These are phyloP conservation scores for Ictalurus furcatus DNA, from an alignment of 2,113 vertebrate species.

Conservation along the genomic window DNA sequence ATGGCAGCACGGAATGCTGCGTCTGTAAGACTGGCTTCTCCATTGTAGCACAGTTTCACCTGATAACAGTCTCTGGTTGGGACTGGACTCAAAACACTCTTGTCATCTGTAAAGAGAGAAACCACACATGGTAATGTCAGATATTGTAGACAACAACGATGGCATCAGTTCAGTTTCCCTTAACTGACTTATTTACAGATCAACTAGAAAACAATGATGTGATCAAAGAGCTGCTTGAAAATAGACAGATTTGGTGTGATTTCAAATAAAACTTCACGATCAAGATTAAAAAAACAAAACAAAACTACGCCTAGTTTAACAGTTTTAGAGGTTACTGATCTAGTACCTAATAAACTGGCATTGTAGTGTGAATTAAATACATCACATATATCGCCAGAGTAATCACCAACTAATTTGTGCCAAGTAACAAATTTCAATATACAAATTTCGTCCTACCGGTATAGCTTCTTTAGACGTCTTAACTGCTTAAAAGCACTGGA, in stretches of 20 bases:
- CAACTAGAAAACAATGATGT: neutral
- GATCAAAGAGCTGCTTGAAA: neutral
- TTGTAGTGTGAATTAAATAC: neutral
- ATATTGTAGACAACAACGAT: neutral
- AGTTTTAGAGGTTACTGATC: neutral
- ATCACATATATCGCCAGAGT: neutral
- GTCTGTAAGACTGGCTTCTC: slow-evolving; percentile 75
- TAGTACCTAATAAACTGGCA: neutral
- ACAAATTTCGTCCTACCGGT: slow-evolving; percentile 29
- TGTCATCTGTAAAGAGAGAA: slow-evolving; percentile 59
- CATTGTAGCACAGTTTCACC: slow-evolving; percentile 56
- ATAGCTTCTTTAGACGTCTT: neutral
- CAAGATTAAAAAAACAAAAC: neutral
- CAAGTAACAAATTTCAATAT: slow-evolving; percentile 1
- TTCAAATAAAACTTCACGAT: neutral
- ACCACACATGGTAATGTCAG: neutral
- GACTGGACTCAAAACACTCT: slow-evolving; percentile 48
- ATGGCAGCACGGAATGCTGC: slow-evolving; percentile 79
- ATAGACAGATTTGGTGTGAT: neutral
- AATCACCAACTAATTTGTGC: neutral
- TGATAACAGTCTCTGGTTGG: slow-evolving; percentile 6
- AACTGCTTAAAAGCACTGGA: neutral
- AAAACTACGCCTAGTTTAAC: neutral
- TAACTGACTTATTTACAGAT: neutral
- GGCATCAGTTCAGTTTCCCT: neutral